Base-by-base conservation (phyloP, 2,888 invertebrate species). In the Lepidochitona cinerea region DNA sequence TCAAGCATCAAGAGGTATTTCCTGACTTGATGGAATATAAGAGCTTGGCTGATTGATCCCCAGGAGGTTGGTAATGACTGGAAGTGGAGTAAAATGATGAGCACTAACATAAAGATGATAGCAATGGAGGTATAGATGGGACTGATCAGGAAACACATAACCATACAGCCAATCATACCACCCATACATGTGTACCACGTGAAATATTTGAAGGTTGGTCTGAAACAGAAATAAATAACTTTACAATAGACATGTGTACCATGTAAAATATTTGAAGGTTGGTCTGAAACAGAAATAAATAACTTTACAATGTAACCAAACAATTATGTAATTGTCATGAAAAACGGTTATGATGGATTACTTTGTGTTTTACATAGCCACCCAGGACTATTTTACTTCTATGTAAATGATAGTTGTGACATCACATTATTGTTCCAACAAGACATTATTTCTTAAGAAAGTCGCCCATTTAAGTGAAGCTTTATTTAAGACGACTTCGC, bases 31-130 rank as follows among this genome's bases (percentile, higher is more conserved):
- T 99, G 99, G 91, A 99, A 99, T 89, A 99, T 98, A 32, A 99
- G 93, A n/a, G 99, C 98, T 92, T 99, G 99, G 26, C 97, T 97
- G 83, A 99, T 97, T 71, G 97, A 97, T 37, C 99, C 99, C 98
- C 99, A 99, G 80, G 93, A 93, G 23, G 96, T 95, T 37, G 96
- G 95, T 0, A 98, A 96, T 0, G 97, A 96, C 35, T 92, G 89
- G 81, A 92, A 90, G 91, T 99, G 99, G 76, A 99, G 92, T 37
- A 95, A 94, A 79, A 97, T 94, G 75, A 99, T 95, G 72, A 99
- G 94, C 70, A 99, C 92, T 76, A 96, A 92, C 83, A 97, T 92
- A 88, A 97, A 95, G 70, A 97, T 94, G 78, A 98, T 94, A 81
- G 97, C 96, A 76, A 96, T 94, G 7, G 95, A 94, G 18, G 98